Conservation (phyloP, 2,113 vertebrate species). For the Climacteris rufus region DNA sequence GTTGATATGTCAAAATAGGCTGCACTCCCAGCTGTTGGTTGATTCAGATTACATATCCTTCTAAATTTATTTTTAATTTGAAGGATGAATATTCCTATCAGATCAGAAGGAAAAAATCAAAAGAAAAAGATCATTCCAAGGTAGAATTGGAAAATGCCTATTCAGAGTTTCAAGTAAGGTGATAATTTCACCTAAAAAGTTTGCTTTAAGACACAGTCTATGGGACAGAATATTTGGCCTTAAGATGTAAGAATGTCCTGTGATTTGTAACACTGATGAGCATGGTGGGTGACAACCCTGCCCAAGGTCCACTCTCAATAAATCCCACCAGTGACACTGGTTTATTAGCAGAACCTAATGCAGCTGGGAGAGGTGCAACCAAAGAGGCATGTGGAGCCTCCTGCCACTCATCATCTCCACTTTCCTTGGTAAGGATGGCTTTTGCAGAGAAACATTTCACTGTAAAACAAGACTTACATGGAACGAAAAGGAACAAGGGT, state of each 20-base stretch:
- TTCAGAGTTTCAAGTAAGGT: neutral
- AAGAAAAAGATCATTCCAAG: neutral
- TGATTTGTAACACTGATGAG: neutral
- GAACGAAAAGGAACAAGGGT: neutral
- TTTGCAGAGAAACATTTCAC: neutral
- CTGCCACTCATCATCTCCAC: neutral
- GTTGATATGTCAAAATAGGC: neutral
- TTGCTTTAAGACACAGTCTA: neutral
- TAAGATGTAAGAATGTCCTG: neutral
- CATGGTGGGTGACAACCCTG: neutral
- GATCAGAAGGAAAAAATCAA: neutral
- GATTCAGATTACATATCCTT: neutral
- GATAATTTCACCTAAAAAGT: neutral
- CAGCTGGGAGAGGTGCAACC: neutral
- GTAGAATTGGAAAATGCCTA: neutral
- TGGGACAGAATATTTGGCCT: neutral
- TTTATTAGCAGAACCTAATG: neutral
- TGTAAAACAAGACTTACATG: neutral
- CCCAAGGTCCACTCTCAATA: neutral
- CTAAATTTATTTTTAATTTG: neutral
- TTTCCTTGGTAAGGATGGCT: neutral
- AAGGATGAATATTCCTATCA: neutral
- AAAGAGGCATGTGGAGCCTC: neutral
- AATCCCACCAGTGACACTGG: neutral
- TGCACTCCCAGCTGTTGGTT: neutral